Percentiles rank a stretch among this genome's conserved stretches.
These are phyloP conservation scores for Melierax canorus DNA, from an alignment of 2,113 vertebrate species.

Conservation along the genomic window DNA sequence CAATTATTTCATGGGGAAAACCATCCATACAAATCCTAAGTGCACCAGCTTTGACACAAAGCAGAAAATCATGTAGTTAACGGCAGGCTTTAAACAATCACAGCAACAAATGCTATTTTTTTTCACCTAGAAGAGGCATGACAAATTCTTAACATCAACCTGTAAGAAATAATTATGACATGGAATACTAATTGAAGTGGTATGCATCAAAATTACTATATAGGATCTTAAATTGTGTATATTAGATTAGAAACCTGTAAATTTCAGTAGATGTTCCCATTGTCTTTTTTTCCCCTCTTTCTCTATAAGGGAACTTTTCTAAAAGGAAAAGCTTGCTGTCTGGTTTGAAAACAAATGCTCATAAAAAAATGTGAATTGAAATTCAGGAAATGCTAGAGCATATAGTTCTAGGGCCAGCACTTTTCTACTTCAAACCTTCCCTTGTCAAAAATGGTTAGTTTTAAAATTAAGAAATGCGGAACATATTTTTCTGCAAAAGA, in stretches of 20 bases:
- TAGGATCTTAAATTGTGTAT: background rate
- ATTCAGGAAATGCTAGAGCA: background rate
- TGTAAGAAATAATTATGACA: background rate
- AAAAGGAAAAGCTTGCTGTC: background rate
- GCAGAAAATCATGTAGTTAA: background rate
- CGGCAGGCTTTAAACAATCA: background rate
- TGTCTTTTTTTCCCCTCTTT: background rate
- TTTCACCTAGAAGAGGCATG: background rate
- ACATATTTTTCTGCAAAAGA: background rate
- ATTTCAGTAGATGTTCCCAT: background rate
- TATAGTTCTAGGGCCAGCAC: background rate
- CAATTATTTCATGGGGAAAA: background rate
- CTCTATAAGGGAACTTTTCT: background rate
- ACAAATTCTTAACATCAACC: background rate
- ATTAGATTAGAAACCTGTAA: background rate
- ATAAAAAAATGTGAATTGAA: background rate
- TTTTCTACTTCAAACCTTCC: background rate
- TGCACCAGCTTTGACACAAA: background rate
- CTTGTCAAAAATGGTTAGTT: background rate
- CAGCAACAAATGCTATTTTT: background rate
- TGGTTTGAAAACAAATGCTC: background rate
- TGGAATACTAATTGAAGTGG: background rate
- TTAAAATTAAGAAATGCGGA: background rate
- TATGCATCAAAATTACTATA: background rate
- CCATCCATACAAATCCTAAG: background rate